Conservation (phyloP, 1,140 invertebrate genomes). For the Lycorma delicatula region DNA sequence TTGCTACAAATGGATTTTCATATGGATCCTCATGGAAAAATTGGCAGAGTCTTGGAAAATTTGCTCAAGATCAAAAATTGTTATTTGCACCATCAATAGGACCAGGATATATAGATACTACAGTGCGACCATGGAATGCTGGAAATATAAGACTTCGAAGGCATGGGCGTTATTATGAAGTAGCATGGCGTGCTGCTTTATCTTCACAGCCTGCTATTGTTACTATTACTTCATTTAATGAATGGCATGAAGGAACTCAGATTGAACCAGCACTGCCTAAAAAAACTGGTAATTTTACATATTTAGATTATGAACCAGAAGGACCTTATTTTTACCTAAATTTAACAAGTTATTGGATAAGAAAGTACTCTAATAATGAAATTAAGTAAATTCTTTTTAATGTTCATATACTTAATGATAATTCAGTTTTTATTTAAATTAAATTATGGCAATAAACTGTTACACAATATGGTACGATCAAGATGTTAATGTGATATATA, state of each 20-base stretch:
- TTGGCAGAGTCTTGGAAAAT: conserved; percentile 48
- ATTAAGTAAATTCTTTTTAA: too few relatives aligned
- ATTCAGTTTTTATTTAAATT: too few relatives aligned
- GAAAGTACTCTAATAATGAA: conserved; percentile 22
- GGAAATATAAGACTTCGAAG: conserved; percentile 45
- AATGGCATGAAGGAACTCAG: conserved; percentile 53
- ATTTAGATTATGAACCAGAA: conserved; percentile 48
- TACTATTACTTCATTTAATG: conserved; percentile 50
- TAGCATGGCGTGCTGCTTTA: conserved; percentile 46
- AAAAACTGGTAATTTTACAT: conserved; percentile 40
- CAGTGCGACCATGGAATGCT: conserved; percentile 44
- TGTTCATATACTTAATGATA: too few relatives aligned
- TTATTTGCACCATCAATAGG: conserved; percentile 50
- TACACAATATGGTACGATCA: too few relatives aligned
- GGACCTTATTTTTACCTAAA: conserved; percentile 48
- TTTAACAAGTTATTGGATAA: conserved; percentile 48
- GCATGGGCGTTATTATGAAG: conserved; percentile 39
- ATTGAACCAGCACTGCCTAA: conserved; percentile 48
- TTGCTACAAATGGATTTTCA: conserved; percentile 49
- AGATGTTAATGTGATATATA: too few relatives aligned
- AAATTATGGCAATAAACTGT: too few relatives aligned
- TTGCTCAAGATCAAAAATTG: conserved; percentile 45
- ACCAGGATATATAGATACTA: conserved; percentile 49
- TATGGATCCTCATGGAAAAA: conserved; percentile 55
- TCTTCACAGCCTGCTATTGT: conserved; percentile 42